These are phyloP conservation scores for Eucidaris tribuloides DNA, from an alignment of 35 echinoderm and acorn worm species.

Conservation along the genomic window DNA sequence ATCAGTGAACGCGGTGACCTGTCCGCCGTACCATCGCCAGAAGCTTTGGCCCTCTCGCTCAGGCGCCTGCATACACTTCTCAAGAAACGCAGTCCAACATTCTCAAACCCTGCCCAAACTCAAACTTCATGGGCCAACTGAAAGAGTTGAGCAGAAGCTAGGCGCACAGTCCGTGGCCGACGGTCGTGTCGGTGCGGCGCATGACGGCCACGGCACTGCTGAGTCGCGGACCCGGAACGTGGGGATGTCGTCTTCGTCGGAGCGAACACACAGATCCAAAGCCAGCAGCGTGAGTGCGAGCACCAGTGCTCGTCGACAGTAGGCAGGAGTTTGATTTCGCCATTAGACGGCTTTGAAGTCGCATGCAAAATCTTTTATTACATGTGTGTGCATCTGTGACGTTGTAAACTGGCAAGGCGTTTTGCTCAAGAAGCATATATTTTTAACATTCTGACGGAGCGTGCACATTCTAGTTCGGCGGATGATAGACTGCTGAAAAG, in stretches of 20 bases:
- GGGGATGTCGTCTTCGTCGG: conserved; percentile 32
- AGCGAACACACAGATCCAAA: conserved; percentile 59
- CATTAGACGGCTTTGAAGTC: background rate
- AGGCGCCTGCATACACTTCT: conserved; percentile 94
- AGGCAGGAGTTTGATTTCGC: conserved; percentile 26
- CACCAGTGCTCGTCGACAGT: conserved; percentile 62
- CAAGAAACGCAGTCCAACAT: conserved; percentile 85
- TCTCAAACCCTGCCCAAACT: conserved; percentile 97
- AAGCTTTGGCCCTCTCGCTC: conserved; percentile 88
- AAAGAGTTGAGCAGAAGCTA: conserved; percentile 84
- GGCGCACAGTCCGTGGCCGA: conserved; percentile 73
- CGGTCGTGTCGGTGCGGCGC: conserved; percentile 68
- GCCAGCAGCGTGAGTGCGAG: conserved; percentile 54
- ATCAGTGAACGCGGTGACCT: conserved; percentile 90
- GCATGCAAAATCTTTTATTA: background rate
- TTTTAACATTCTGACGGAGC: background rate
- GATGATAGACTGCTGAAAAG: background rate
- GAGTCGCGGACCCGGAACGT: conserved; percentile 76
- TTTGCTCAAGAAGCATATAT: background rate
- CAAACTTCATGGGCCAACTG: conserved; percentile 97
- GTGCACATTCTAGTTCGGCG: background rate
- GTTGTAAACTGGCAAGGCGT: background rate
- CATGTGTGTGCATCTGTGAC: background rate
- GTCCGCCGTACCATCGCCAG: conserved; percentile 98
- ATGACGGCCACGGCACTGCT: conserved; percentile 65